These are phyloP conservation scores for Pyrocephalus nanus DNA, from an alignment of 2,797 vertebrate genomes.

Conservation along the genomic window DNA sequence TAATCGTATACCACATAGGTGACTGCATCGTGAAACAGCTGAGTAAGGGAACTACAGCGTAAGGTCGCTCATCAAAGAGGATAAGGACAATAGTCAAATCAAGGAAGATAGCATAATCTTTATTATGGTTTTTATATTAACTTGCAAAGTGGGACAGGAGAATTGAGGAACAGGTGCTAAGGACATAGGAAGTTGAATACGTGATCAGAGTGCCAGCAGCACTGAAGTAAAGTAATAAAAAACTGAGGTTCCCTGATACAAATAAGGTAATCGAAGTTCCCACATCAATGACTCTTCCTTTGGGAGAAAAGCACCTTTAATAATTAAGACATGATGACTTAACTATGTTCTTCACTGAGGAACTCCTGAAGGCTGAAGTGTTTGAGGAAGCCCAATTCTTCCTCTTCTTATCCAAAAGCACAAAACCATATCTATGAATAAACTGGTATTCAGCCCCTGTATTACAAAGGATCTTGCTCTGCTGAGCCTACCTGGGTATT, in stretches of 20 bases:
- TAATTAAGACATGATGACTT: neutral
- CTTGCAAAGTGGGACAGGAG: neutral
- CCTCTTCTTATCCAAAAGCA: neutral
- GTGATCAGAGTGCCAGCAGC: neutral
- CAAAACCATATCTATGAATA: neutral
- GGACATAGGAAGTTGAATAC: accelerated
- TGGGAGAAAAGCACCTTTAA: neutral
- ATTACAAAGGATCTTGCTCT: neutral
- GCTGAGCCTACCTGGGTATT: neutral
- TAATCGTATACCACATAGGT: neutral
- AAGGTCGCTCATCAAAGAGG: neutral
- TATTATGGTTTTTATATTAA: conserved; percentile 44
- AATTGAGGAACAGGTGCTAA: neutral
- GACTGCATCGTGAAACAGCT: neutral
- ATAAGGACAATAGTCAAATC: neutral
- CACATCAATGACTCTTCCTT: neutral
- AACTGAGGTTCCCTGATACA: neutral
- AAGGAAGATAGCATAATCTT: conserved; percentile 22
- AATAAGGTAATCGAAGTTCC: neutral
- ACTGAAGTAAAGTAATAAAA: neutral
- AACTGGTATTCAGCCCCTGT: neutral
- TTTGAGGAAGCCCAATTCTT: neutral
- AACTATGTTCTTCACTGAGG: neutral
- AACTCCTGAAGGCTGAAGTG: neutral
- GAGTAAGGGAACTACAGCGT: neutral